Evolutionary conservation across 2,113 vertebrate species (phyloP), one percentile per base, ranked within the genome.

Genomic region (Platysternon megacephalum): DNA sequence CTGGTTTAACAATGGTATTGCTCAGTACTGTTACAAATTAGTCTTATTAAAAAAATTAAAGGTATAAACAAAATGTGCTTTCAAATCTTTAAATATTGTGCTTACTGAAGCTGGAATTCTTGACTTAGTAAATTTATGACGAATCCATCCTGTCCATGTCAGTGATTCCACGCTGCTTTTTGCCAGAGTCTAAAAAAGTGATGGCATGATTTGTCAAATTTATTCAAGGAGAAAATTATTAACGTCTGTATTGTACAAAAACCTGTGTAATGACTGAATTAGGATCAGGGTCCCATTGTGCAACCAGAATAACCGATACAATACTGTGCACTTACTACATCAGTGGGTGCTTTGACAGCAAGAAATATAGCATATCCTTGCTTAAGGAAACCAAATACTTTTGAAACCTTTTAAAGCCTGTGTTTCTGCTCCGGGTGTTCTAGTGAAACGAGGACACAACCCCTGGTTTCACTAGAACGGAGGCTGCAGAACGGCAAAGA

Each of bases 81-180:
- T 24, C 72, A 65, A 58, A 13, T 79, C 83, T 79, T 74, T 29
- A 16, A 4, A 8, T 51, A 61, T 11, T 8, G 12, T 5, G 17
- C 98, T 88, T 98, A 99, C 98, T 97, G 96, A 95, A 58, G 97
- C 97, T 68, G 98, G 98, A 97, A 98, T 97, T 84, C 97, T 98
- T 32, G 98, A 97, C 61, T 12, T 98, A 48, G 98, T 98, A 91
- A 99, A 98, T 86, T 97, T 98, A 90, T 98, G 98, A 65, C 98
- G 98, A 94, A 91, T 91, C 97, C 98, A 98, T 2, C 12, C 19
- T 2, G 88, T 8, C 2, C 97, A 88, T 21, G 9, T n/a, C 17
- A 97, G 12, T 29, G 88, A 88, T 32, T 98, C 93, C 65, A 94
- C 16, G 58, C 53, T 82, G 35, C 90, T 87, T 87, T 83, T 97